Conservation (phyloP, 2,888 invertebrate species). For the Cosmorhoe ocellata region DNA sequence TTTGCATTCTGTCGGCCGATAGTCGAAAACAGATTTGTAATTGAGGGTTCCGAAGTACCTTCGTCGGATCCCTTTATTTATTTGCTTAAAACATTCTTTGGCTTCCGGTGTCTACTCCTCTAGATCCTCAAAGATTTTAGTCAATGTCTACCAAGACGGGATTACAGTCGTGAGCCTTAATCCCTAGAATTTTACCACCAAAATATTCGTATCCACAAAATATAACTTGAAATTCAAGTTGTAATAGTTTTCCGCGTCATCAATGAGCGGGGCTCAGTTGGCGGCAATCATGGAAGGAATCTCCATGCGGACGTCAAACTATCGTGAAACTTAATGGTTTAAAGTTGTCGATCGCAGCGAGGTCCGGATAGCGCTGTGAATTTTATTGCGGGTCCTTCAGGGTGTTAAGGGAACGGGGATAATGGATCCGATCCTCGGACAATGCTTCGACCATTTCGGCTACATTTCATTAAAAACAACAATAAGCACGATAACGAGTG, state of each 20-base stretch:
- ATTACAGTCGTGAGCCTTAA: too few species aligned
- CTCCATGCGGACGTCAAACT: constrained; percentile 22
- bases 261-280: constrained; percentile 18
- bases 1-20: constrained; percentile 51
- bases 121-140: too few species aligned
- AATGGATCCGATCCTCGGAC: constrained; percentile 67
- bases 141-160: too few species aligned
- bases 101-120: too few species aligned
- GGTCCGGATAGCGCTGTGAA: constrained; percentile 50
- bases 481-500: constrained; percentile 64
- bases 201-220: not conserved
- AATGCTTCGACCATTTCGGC: constrained; percentile 62
- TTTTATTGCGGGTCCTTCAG: constrained; percentile 62
- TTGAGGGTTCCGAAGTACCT: constrained; percentile 36
- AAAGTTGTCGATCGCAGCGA: constrained; percentile 59
- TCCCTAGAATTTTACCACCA: too few species aligned
- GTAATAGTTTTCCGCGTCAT: constrained; percentile 16
- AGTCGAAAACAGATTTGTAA: constrained; percentile 61
- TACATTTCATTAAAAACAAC: constrained; percentile 75
- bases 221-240: not conserved
- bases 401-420: constrained; percentile 62
- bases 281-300: constrained; percentile 24
- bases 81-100: constrained; percentile 3
- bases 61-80: constrained; percentile 21
- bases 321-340: constrained; percentile 37